Conservation (phyloP, 2,888 invertebrate genomes). For the Idaea biselata region DNA sequence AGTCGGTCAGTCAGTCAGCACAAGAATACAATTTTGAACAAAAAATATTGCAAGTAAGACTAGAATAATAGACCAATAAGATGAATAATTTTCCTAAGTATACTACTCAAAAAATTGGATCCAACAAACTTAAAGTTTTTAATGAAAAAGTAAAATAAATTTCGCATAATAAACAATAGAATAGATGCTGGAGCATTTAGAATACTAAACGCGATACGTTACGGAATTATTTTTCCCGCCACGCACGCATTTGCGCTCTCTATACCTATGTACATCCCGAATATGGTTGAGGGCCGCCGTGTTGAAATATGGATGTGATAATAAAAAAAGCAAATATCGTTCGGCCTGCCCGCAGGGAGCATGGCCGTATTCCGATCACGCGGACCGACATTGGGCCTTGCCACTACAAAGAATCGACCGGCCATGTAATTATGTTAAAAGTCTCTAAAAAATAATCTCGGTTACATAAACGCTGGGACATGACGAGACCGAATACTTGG, state of each 20-base stretch:
- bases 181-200: constrained; percentile 40
- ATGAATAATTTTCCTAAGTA: too few relatives aligned
- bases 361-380: constrained; percentile 60
- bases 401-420: constrained; percentile 27
- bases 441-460: constrained; percentile 14
- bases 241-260: constrained; percentile 70
- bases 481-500: too few relatives aligned
- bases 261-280: constrained; percentile 49
- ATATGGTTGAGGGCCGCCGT: constrained; percentile 68
- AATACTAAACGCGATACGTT: constrained; percentile 49
- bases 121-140: too few relatives aligned
- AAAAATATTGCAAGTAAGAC: too few relatives aligned
- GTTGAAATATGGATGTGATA: constrained; percentile 75
- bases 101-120: too few relatives aligned
- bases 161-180: constrained; percentile 44
- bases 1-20: too few relatives aligned
- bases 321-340: constrained; percentile 72
- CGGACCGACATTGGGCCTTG: constrained; percentile 47
- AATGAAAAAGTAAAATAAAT: too few relatives aligned
- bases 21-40: too few relatives aligned
- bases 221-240: constrained; percentile 61
- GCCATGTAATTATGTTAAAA: constrained; percentile 37
- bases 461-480: constrained; percentile 1
- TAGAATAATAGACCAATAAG: too few relatives aligned
- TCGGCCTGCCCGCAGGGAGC: constrained; percentile 53